Evolutionary conservation across 2,888 invertebrate genomes (phyloP), one percentile per base, ranked within the genome.

Genomic region (Callinectes sapidus): DNA sequence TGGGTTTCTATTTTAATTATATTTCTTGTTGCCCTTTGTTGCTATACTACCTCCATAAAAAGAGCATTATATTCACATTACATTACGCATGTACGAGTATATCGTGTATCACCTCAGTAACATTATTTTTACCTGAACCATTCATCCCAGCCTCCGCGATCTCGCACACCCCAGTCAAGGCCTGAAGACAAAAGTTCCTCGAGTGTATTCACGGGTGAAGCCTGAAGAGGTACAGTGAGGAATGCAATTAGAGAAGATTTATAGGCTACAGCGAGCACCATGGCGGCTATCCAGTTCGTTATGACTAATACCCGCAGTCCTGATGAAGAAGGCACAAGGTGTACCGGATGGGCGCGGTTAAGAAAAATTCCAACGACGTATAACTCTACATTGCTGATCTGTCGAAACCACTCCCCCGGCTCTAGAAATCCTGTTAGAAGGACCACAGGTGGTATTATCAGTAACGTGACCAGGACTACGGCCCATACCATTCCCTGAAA

Each of bases 81-180:
- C n/a, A n/a, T n/a, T n/a, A n/a, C n/a, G n/a, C n/a, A n/a, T n/a
- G n/a, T n/a, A n/a, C n/a, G n/a, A n/a, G n/a, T n/a, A n/a, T n/a
- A n/a, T n/a, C n/a, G n/a, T n/a, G n/a, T n/a, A n/a, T n/a, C n/a
- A n/a, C n/a, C n/a, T n/a, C n/a, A n/a, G n/a, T n/a, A n/a, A n/a
- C n/a, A n/a, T 16, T 6, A 71, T 14, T 6, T 32, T 87, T 86
- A 93, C 94, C 93, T 93, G 92, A 94, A 94, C 94, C 94, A 94
- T 77, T 89, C 66, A 0, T 91, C 94, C 94, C 94, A 94, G 1
- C 93, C 94, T 2, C 94, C 94, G 16, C 91, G n/a, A 85, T 92
- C 90, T n/a, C 94, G 87, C 32, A 94, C 93, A 14, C 94, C 94
- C 94, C 94, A 94, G n/a, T 55, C 55, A n/a, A 94, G 94, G 18